These are phyloP conservation scores for Ctenochaetus hawaiiensis DNA, from an alignment of 2,797 vertebrate species.

Conservation along the genomic window DNA sequence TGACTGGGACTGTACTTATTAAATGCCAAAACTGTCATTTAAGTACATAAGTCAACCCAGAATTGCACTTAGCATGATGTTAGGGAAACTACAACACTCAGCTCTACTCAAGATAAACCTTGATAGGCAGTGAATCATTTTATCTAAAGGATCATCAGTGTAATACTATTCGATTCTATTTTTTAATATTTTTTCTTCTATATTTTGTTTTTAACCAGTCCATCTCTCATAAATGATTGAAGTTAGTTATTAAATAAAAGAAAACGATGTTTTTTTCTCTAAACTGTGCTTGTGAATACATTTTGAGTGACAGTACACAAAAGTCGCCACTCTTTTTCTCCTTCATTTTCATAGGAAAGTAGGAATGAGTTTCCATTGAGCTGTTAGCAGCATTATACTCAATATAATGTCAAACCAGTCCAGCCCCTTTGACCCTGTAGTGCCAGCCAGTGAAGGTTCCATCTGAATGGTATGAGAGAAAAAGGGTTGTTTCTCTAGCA, in stretches of 20 bases:
- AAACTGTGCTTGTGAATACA: too few relatives aligned
- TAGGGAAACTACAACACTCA: background rate
- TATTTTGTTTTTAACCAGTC: too few relatives aligned
- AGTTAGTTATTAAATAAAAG: too few relatives aligned
- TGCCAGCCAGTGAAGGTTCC: constrained; percentile 31
- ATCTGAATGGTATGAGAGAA: constrained; percentile 18
- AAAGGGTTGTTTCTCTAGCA: constrained; percentile 5
- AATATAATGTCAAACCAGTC: constrained; percentile 28
- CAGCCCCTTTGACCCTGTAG: constrained; percentile 3
- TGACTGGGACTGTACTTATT: constrained; percentile 14
- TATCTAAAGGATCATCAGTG: too few relatives aligned
- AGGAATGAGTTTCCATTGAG: background rate
- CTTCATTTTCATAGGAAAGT: background rate
- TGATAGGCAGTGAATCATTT: too few relatives aligned
- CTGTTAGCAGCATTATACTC: constrained; percentile 20
- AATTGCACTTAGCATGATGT: background rate
- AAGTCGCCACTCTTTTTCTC: background rate
- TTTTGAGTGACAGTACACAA: background rate
- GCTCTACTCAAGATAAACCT: background rate
- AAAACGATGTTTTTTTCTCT: too few relatives aligned
- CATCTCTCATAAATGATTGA: too few relatives aligned
- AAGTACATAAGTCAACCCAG: background rate
- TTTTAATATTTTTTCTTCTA: too few relatives aligned
- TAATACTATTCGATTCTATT: too few relatives aligned
- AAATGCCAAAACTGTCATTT: constrained; percentile 32